phyloP scores from a whole-genome alignment of 2,797 vertebrate species.

The Pipistrellus nathusii region DNA sequence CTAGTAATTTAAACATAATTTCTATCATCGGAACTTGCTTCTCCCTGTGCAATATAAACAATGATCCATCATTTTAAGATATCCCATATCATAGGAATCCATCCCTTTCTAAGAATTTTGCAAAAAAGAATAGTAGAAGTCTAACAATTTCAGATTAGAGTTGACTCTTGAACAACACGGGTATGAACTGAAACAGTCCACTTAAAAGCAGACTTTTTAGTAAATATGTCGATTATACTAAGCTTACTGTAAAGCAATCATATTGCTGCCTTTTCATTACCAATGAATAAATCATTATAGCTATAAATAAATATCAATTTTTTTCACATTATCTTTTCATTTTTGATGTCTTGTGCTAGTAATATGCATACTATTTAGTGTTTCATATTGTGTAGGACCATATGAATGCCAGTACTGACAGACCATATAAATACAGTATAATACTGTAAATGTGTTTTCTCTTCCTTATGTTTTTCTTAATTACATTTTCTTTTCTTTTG shows the following conservation, averaged over 20 bases:
- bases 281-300: neutral
- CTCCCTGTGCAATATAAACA: constrained; percentile 26
- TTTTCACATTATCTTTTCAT: neutral
- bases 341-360: neutral
- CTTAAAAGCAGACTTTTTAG: neutral
- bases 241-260: neutral
- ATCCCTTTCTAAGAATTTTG: constrained; percentile 16
- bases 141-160: neutral
- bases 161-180: neutral
- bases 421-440: neutral
- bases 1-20: constrained; percentile 30
- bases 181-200: neutral
- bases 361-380: neutral
- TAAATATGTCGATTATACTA: neutral
- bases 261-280: neutral
- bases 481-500: neutral
- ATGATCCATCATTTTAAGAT: constrained; percentile 1
- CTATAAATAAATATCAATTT: neutral
- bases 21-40: constrained; percentile 55
- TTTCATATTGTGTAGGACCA: neutral
- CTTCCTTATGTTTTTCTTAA: neutral
- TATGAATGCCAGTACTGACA: neutral
- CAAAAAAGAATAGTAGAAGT: constrained; percentile 43
- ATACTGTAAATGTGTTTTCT: neutral
- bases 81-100: neutral